These are phyloP conservation scores for Ecdyonurus torrentis DNA, from an alignment of 2,888 invertebrate species.

Conservation along the genomic window DNA sequence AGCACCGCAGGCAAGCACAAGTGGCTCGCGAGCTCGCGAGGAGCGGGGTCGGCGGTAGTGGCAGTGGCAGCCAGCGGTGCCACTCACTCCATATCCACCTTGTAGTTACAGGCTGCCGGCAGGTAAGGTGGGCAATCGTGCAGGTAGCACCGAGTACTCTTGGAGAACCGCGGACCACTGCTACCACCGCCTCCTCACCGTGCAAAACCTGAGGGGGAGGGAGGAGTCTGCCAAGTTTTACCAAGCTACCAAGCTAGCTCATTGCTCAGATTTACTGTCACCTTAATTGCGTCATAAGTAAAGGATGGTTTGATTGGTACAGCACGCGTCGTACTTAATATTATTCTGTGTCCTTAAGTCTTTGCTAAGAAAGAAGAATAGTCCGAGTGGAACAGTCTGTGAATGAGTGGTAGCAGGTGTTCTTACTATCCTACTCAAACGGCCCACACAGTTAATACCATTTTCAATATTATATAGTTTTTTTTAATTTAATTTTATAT, in stretches of 20 bases:
- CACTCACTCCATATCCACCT: no score
- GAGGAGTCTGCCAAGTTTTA: not conserved
- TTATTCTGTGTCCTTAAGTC: not conserved
- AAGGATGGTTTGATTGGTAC: not conserved
- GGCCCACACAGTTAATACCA: not conserved
- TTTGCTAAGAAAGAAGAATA: not conserved
- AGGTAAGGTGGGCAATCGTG: no score
- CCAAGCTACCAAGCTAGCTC: not conserved
- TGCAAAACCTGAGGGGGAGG: not conserved
- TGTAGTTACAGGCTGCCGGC: no score
- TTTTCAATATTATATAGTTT: not conserved
- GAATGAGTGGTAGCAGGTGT: not conserved
- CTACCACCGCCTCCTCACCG: not conserved
- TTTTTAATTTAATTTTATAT: no score
- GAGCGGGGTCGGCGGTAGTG: no score
- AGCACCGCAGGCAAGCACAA: not conserved
- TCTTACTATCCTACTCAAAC: no score
- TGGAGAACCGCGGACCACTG: no score
- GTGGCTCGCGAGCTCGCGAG: not conserved
- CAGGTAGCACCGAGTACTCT: no score
- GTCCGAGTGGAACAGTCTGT: not conserved
- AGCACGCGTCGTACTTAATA: not conserved
- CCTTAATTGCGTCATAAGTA: not conserved
- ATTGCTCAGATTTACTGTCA: not conserved
- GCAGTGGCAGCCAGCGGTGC: no score